phyloP scores from a whole-genome alignment of 2,888 invertebrate species.

The Apotomis betuletana region DNA sequence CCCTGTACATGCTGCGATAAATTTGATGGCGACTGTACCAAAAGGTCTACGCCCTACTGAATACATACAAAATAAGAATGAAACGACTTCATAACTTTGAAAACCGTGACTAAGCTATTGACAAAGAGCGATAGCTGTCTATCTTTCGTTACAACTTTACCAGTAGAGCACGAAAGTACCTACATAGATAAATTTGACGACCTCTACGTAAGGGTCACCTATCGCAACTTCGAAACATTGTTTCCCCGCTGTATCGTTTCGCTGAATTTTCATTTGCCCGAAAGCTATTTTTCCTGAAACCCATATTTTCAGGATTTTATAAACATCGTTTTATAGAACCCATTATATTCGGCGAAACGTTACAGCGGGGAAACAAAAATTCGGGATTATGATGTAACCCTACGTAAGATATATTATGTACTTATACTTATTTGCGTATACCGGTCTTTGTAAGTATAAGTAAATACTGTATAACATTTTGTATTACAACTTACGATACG shows the following conservation, averaged over 20 bases:
- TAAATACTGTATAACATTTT: background rate
- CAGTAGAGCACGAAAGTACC: conserved; percentile 22
- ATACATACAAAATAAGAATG: conserved; percentile 49
- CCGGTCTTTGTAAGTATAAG: too few species aligned
- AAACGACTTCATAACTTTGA: conserved; percentile 60
- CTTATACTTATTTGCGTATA: too few species aligned
- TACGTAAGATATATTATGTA: background rate
- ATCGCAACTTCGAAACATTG: too few species aligned
- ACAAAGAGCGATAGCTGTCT: conserved; percentile 24
- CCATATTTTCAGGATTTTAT: too few species aligned
- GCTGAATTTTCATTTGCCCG: too few species aligned
- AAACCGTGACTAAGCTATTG: conserved; percentile 51
- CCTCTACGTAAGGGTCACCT: conserved; percentile 6
- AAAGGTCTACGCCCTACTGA: conserved; percentile 44
- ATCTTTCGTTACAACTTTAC: conserved; percentile 23
- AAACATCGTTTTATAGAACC: too few species aligned
- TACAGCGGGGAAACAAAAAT: too few species aligned
- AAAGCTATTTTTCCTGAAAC: too few species aligned
- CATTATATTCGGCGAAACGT: too few species aligned
- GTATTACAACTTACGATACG: conserved; percentile 29
- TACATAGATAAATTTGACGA: conserved; percentile 11
- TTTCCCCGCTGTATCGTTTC: too few species aligned
- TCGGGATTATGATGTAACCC: background rate
- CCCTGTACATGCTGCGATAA: too few species aligned
- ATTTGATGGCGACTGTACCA: conserved; percentile 17